Conservation (phyloP, 2,113 vertebrate genomes). For the Columba livia region DNA sequence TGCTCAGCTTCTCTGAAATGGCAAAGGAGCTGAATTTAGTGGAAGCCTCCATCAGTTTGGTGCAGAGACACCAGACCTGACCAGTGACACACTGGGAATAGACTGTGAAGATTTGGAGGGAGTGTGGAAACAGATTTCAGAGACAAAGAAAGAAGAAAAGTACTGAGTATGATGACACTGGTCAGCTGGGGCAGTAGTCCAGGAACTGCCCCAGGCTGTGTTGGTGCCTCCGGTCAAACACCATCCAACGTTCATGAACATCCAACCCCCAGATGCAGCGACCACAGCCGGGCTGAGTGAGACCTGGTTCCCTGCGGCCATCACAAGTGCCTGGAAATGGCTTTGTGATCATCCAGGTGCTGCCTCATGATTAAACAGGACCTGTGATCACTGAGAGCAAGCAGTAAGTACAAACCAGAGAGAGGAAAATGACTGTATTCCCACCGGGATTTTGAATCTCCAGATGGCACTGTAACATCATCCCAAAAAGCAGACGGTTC, state of each 20-base stretch:
- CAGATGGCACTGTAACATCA: slow-evolving; percentile 63
- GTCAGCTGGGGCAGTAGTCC: background rate
- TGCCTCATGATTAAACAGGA: background rate
- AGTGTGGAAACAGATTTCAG: background rate
- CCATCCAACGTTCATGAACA: background rate
- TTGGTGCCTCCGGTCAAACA: background rate
- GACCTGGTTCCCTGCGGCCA: rapidly evolving
- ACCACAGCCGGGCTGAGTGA: rapidly evolving
- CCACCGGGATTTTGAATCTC: slow-evolving; percentile 32
- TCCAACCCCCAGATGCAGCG: background rate
- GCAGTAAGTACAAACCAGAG: background rate
- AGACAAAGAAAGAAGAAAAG: background rate
- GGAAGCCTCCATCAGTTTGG: background rate
- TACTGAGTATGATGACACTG: background rate
- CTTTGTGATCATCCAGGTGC: background rate
- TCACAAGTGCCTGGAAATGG: background rate
- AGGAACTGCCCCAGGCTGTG: background rate
- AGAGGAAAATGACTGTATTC: background rate
- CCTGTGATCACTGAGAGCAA: background rate
- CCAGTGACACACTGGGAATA: background rate
- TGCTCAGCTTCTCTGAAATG: background rate
- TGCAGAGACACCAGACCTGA: background rate
- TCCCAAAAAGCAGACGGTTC: background rate
- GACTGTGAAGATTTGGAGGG: background rate
- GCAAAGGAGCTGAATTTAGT: background rate